Evolutionary conservation across 37 sponge, comb jelly and placozoan genomes (phyloP).

Genomic region (Tethya wilhelma): DNA sequence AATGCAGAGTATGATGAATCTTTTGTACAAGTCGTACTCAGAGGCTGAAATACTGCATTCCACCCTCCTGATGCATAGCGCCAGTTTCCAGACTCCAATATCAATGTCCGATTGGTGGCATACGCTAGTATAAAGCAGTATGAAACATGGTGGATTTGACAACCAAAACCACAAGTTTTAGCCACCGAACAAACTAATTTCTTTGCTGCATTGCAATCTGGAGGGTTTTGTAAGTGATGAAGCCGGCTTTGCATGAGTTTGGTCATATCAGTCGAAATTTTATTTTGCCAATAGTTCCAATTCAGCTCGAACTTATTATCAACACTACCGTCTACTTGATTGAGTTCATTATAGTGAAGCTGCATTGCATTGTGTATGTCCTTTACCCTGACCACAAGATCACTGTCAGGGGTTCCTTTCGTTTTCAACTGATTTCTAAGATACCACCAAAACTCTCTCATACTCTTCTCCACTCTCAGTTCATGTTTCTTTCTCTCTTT

Average conservation of each 20-base stretch:
- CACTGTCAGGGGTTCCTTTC: not conserved
- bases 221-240: conserved; percentile 62
- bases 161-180: conserved; percentile 87
- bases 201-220: conserved; percentile 43
- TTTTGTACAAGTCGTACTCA: conserved; percentile 2
- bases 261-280: not conserved
- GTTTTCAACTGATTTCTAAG: conserved; percentile 25
- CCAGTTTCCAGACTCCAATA: conserved; percentile 64
- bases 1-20: too few relatives aligned
- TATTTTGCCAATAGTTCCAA: conserved; percentile 45
- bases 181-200: conserved; percentile 70
- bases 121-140: conserved; percentile 83
- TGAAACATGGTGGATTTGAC: conserved; percentile 82
- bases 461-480: conserved; percentile 33
- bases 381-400: not conserved
- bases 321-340: not conserved
- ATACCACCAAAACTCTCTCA: conserved; percentile 72
- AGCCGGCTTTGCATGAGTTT: conserved; percentile 47
- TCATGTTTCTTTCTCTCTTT: conserved; percentile 20
- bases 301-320: conserved; percentile 6
- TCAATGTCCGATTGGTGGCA: conserved; percentile 64
- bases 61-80: conserved; percentile 60
- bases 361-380: conserved; percentile 28
- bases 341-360: not conserved
- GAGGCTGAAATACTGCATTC: conserved; percentile 63